phyloP scores from a whole-genome alignment of 2,113 vertebrate species.

The Notothenia rossii region DNA sequence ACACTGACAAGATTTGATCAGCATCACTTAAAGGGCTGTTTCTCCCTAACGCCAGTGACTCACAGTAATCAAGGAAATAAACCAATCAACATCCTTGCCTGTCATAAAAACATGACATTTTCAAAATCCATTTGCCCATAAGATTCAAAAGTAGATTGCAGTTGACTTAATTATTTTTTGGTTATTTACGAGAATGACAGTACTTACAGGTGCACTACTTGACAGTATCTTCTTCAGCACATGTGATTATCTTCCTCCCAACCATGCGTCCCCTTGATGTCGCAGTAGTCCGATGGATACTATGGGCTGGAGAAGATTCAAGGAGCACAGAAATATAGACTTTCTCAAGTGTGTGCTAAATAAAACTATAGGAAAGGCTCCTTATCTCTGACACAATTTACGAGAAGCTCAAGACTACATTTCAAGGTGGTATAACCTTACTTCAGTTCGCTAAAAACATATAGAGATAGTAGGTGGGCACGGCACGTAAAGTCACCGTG shows the following conservation, averaged over 20 bases:
- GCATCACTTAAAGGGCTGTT: conserved; percentile 38
- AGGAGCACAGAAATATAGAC: background rate
- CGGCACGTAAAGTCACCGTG: too few species aligned
- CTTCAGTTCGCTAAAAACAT: background rate
- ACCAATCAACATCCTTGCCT: background rate
- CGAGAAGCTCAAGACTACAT: background rate
- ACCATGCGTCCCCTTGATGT: background rate
- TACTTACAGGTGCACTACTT: background rate
- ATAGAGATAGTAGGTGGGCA: background rate
- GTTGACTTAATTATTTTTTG: background rate
- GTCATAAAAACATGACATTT: background rate
- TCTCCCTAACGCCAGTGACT: conserved; percentile 9
- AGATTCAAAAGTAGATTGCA: background rate
- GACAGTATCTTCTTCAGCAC: background rate
- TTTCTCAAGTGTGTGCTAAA: background rate
- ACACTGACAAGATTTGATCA: conserved; percentile 46
- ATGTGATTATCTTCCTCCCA: conserved; percentile 5
- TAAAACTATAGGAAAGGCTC: too few species aligned
- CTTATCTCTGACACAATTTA: too few species aligned
- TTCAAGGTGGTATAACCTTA: background rate
- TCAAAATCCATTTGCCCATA: background rate
- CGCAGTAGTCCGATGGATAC: background rate
- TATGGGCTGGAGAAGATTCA: background rate
- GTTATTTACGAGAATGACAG: too few species aligned
- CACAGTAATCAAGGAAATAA: conserved; percentile 8